Evolutionary conservation across 2,113 vertebrate genomes (phyloP).

Genomic region (Speoplatyrhinus poulsoni): DNA sequence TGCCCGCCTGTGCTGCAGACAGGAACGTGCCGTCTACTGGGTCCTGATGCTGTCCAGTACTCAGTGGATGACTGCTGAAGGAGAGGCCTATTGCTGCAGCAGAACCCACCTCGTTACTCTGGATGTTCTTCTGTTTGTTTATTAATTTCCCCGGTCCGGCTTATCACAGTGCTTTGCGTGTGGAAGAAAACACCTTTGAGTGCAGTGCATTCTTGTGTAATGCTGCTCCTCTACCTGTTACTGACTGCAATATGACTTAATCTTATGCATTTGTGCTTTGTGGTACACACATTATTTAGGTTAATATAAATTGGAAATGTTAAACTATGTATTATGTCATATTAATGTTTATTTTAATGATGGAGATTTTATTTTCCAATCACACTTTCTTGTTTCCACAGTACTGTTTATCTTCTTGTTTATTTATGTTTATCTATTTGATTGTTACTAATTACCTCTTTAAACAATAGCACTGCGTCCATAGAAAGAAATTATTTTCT

Average conservation of each 20-base stretch:
- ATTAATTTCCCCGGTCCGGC: constrained; percentile 37
- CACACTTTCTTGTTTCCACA: constrained; percentile 44
- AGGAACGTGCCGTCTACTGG: constrained; percentile 46
- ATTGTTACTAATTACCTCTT: constrained; percentile 48
- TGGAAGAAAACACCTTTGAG: constrained; percentile 58
- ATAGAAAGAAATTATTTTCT: constrained; percentile 44
- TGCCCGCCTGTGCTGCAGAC: constrained; percentile 38
- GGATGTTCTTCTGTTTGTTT: constrained; percentile 47
- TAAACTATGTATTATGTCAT: constrained; percentile 37
- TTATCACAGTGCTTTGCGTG: constrained; percentile 50
- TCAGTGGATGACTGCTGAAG: constrained; percentile 29
- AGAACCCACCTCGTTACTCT: constrained; percentile 44
- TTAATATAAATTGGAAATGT: constrained; percentile 40
- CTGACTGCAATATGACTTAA: constrained; percentile 46
- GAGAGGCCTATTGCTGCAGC: constrained; percentile 59
- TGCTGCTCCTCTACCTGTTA: constrained; percentile 42
- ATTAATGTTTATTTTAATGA: constrained; percentile 51
- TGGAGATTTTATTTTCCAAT: constrained; percentile 43
- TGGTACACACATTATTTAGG: constrained; percentile 44
- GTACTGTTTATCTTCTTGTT: constrained; percentile 23
- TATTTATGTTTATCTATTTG: constrained; percentile 34
- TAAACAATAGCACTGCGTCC: constrained; percentile 51
- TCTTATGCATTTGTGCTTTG: constrained; percentile 51
- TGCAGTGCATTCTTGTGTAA: constrained; percentile 62
- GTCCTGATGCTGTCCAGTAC: constrained; percentile 39